Conservation (phyloP, 1,140 invertebrate genomes). For the Caenorhabditis brenneri region DNA sequence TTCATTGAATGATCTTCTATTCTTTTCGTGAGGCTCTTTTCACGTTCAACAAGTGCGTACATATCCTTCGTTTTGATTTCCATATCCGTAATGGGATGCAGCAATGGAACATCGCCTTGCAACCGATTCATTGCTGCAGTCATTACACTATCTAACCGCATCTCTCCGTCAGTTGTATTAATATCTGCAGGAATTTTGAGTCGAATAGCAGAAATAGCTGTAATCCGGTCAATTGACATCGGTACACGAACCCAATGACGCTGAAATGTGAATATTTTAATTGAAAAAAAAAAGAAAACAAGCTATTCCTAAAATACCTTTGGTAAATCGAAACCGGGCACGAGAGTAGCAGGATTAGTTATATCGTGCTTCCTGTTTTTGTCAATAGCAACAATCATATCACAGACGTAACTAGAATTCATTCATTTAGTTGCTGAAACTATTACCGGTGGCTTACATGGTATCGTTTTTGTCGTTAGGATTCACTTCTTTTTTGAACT, state of each 20-base stretch:
- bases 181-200: conserved; percentile 90
- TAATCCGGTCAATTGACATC: conserved; percentile 76
- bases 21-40: conserved; percentile 80
- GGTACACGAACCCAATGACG: conserved; percentile 74
- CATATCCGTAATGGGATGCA: conserved; percentile 95
- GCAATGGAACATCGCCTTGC: conserved; percentile 81
- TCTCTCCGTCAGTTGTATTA: conserved; percentile 79
- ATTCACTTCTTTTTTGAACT: conserved; percentile 79
- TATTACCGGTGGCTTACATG: too few relatives aligned
- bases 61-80: conserved; percentile 74
- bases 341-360: neutral
- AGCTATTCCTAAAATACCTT: neutral
- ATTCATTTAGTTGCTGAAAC: too few relatives aligned
- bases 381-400: neutral
- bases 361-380: neutral
- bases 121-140: conserved; percentile 78
- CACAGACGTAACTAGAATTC: neutral
- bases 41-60: conserved; percentile 79
- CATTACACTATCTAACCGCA: neutral
- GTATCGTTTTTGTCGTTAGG: conserved; percentile 67
- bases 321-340: neutral
- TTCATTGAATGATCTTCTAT: conserved; percentile 83
- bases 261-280: too few relatives aligned
- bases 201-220: conserved; percentile 76
- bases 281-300: neutral